Percentiles rank a stretch among this genome's conserved stretches.
These are phyloP conservation scores for Actinemys pallida DNA, from an alignment of 2,113 vertebrate genomes.

Conservation along the genomic window DNA sequence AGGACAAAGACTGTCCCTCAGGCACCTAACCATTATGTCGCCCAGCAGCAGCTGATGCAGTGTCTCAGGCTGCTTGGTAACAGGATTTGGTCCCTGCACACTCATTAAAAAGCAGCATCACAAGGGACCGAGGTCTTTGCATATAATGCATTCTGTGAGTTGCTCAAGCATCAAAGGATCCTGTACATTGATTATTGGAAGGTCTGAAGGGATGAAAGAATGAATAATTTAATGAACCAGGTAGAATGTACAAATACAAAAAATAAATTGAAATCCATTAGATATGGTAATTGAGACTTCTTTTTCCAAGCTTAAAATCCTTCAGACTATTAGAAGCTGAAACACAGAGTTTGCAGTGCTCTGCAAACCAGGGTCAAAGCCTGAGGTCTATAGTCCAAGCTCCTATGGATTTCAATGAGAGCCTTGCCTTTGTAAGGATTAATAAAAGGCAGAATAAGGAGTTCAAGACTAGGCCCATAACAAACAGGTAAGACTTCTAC, in stretches of 20 bases:
- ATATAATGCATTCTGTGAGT: neutral
- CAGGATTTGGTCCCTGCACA: neutral
- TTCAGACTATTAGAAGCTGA: too few species aligned
- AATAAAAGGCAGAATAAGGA: constrained; percentile 21
- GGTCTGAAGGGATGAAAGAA: constrained; percentile 8
- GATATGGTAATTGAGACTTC: neutral
- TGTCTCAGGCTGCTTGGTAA: constrained; percentile 8
- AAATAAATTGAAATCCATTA: neutral
- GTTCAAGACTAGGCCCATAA: neutral
- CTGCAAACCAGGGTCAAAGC: neutral
- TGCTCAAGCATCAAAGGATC: neutral
- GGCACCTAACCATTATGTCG: constrained; percentile 2
- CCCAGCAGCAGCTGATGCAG: constrained; percentile 47
- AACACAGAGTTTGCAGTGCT: neutral
- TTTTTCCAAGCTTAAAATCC: neutral
- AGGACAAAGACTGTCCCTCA: constrained; percentile 26
- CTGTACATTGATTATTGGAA: constrained; percentile 11
- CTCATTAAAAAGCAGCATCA: constrained; percentile 27
- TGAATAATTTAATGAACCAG: neutral
- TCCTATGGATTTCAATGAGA: neutral
- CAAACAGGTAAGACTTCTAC: neutral
- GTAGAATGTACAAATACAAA: neutral
- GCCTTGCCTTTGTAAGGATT: neutral
- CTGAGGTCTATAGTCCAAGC: neutral
- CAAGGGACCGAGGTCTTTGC: constrained; percentile 24